Conservation (phyloP, 1,140 invertebrate genomes). For the Diachasmimorpha longicaudata region DNA sequence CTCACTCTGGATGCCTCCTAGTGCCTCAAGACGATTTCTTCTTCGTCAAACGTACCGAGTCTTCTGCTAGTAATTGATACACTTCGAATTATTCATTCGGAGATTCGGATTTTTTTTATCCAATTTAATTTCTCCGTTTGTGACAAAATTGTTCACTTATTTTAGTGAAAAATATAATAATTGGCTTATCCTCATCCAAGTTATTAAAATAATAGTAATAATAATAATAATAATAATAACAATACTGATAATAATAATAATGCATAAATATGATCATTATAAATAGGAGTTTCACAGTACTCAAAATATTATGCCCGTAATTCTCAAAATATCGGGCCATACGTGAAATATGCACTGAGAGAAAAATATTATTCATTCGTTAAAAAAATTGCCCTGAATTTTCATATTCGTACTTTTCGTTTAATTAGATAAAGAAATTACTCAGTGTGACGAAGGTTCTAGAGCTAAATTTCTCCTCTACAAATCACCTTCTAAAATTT, state of each 20-base stretch:
- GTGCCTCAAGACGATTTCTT: constrained; percentile 60
- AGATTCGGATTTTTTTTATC: not conserved
- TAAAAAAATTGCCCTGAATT: no score
- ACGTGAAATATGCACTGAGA: not conserved
- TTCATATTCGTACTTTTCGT: no score
- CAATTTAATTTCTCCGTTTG: no score
- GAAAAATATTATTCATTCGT: not conserved
- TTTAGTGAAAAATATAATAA: no score
- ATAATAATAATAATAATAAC: no score
- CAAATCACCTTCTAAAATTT: no score
- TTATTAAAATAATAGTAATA: not conserved
- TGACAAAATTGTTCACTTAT: no score
- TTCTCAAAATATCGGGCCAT: not conserved
- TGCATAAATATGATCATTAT: not conserved
- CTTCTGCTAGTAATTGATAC: constrained; percentile 39
- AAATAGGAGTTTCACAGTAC: not conserved
- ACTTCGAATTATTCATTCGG: not conserved
- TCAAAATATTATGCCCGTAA: not conserved
- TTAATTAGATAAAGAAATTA: not conserved
- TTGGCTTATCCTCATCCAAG: not conserved
- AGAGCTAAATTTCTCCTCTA: no score
- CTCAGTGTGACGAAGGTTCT: no score
- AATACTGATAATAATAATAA: no score
- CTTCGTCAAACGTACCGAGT: constrained; percentile 53
- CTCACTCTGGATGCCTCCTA: constrained; percentile 77